phyloP scores from a whole-genome alignment of 37 sponge, comb jelly and placozoan genomes.

The Hormiphora californensis region DNA sequence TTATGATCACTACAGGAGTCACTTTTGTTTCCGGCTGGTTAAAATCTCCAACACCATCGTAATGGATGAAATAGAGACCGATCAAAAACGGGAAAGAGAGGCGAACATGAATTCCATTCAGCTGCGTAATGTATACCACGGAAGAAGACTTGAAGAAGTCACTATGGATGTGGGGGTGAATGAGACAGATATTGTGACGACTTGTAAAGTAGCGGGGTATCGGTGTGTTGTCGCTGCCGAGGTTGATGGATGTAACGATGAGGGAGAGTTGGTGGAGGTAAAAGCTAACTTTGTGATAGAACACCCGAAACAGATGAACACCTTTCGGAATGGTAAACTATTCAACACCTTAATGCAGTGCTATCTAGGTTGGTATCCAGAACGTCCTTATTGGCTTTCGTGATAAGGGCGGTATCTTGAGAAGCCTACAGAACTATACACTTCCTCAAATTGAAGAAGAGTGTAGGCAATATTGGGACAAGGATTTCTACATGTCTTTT shows the following conservation, averaged over 20 bases:
- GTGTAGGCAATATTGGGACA: not conserved
- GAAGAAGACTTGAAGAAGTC: not conserved
- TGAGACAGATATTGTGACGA: constrained; percentile 3
- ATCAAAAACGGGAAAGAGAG: not conserved
- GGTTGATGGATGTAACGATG: not conserved
- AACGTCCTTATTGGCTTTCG: constrained; percentile 17
- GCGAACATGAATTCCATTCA: not conserved
- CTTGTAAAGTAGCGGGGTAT: not conserved
- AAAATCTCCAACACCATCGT: not conserved
- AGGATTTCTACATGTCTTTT: not conserved
- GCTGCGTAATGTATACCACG: not conserved
- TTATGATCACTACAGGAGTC: constrained; percentile 3
- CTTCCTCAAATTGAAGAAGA: not conserved
- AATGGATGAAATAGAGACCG: constrained; percentile 49
- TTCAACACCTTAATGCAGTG: constrained; percentile 44
- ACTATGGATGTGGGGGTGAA: not conserved
- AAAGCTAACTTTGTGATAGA: not conserved
- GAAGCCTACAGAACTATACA: not conserved
- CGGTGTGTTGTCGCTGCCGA: constrained; percentile 46
- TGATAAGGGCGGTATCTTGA: not conserved
- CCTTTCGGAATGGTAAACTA: not conserved
- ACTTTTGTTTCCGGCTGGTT: constrained; percentile 1
- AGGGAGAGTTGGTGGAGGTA: not conserved
- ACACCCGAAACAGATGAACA: not conserved
- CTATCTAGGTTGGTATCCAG: not conserved